phyloP scores from a whole-genome alignment of 92 coral and sea anemone genomes.

The Chrysogorgia sp. region DNA sequence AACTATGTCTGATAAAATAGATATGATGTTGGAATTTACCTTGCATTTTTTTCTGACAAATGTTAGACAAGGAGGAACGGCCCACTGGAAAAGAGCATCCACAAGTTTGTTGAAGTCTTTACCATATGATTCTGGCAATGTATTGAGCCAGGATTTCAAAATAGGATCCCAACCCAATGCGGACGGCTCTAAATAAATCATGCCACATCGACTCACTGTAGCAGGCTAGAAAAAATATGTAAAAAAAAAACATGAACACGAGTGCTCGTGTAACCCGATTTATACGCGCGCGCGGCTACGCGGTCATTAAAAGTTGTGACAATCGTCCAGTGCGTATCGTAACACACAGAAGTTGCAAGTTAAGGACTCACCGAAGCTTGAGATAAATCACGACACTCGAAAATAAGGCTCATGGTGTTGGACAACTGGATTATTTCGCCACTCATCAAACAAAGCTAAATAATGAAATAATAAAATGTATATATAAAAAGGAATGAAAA shows the following conservation, averaged over 20 bases:
- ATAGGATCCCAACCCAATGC: slow-evolving; percentile 97
- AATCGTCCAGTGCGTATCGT: not conserved
- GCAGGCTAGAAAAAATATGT: slow-evolving; percentile 68
- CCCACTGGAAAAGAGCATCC: slow-evolving; percentile 87
- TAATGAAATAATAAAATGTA: not conserved
- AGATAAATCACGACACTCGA: slow-evolving; percentile 95
- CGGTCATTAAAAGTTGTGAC: not conserved
- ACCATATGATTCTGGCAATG: slow-evolving; percentile 69
- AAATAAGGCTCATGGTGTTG: slow-evolving; percentile 96
- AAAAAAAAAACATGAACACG: not conserved
- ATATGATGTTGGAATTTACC: slow-evolving; percentile 52
- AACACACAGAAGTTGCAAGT: not conserved
- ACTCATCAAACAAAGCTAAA: slow-evolving; percentile 95
- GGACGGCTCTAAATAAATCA: slow-evolving; percentile 97
- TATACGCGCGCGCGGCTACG: no score
- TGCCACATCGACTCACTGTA: slow-evolving; percentile 97
- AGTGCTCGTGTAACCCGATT: no score
- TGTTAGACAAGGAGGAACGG: slow-evolving; percentile 77
- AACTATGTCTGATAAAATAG: not conserved
- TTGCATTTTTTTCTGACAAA: slow-evolving; percentile 95
- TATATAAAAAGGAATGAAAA: not conserved
- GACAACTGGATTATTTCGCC: slow-evolving; percentile 98
- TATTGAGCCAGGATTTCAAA: slow-evolving; percentile 83
- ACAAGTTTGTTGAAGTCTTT: slow-evolving; percentile 78
- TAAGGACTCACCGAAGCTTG: slow-evolving; percentile 92